These are phyloP conservation scores for Oophaga sylvatica DNA, from an alignment of 2,797 vertebrate species.

Conservation along the genomic window DNA sequence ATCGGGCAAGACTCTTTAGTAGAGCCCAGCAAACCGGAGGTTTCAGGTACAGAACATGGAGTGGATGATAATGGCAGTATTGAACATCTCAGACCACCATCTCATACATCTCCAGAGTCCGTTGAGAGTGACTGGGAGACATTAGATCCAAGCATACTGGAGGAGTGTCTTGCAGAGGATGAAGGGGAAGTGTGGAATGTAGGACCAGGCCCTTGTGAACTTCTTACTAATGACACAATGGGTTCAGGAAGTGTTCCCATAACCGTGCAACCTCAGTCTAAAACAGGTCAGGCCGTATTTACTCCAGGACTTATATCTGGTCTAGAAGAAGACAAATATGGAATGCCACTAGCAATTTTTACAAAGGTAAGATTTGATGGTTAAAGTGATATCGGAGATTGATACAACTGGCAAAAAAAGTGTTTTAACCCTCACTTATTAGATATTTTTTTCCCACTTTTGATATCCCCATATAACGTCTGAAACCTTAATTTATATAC, in stretches of 20 bases:
- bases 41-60: conserved; percentile 61
- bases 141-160: conserved; percentile 85
- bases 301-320: conserved; percentile 87
- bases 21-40: conserved; percentile 59
- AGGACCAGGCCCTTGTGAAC: conserved; percentile 65
- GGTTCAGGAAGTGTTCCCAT: conserved; percentile 79
- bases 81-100: conserved; percentile 78
- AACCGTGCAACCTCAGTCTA: conserved; percentile 90
- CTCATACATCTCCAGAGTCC: conserved; percentile 81
- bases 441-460: too few relatives aligned
- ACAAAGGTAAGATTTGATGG: conserved; percentile 83
- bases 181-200: conserved; percentile 63
- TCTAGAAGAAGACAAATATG: conserved; percentile 91
- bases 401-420: too few relatives aligned
- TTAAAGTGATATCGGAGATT: not conserved
- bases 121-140: conserved; percentile 97
- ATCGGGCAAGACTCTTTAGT: conserved; percentile 46
- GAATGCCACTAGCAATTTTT: conserved; percentile 91
- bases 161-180: conserved; percentile 73
- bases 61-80: conserved; percentile 62
- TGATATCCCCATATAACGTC: too few relatives aligned
- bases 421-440: too few relatives aligned
- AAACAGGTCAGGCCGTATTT: conserved; percentile 72
- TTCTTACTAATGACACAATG: conserved; percentile 66
- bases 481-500: too few relatives aligned